Conservation (phyloP, 2,113 vertebrate species). For the Paralichthys olivaceus region DNA sequence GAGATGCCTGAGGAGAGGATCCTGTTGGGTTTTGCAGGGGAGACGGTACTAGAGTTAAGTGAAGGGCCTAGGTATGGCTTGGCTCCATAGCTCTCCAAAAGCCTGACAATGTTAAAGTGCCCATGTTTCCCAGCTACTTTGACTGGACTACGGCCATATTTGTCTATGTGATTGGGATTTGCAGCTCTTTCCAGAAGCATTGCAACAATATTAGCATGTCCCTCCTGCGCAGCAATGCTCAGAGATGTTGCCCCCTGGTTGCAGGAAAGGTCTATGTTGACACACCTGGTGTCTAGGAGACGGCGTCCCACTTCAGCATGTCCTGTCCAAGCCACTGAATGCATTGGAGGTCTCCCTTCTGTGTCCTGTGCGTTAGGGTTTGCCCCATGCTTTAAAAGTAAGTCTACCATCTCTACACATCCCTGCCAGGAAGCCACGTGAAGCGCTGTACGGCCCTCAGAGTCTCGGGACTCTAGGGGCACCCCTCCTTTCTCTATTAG, state of each 20-base stretch:
- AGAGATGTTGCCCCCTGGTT: slow-evolving; percentile 84
- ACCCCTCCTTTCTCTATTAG: slow-evolving; percentile 83
- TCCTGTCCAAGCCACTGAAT: slow-evolving; percentile 86
- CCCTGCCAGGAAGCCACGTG: slow-evolving; percentile 86
- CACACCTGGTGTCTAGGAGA: slow-evolving; percentile 69
- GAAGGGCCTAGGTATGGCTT: slow-evolving; percentile 67
- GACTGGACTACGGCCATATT: slow-evolving; percentile 81
- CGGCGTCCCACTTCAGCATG: slow-evolving; percentile 67
- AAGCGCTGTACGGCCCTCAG: slow-evolving; percentile 83
- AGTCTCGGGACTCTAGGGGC: slow-evolving; percentile 81
- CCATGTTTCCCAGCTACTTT: slow-evolving; percentile 82
- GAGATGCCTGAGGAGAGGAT: slow-evolving; percentile 62
- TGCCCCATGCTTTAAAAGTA: slow-evolving; percentile 80
- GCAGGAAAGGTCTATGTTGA: slow-evolving; percentile 80
- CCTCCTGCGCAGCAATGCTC: slow-evolving; percentile 85
- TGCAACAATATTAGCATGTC: slow-evolving; percentile 78
- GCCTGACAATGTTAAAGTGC: slow-evolving; percentile 75
- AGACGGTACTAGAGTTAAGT: slow-evolving; percentile 52
- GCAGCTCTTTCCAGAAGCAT: slow-evolving; percentile 83
- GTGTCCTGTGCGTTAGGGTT: slow-evolving; percentile 81
- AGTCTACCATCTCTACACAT: slow-evolving; percentile 66
- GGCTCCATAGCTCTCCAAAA: slow-evolving; percentile 81
- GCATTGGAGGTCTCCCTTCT: slow-evolving; percentile 82
- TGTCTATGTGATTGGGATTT: slow-evolving; percentile 80
- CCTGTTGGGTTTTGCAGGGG: slow-evolving; percentile 54